These are phyloP conservation scores for Mormyrops boulengeri DNA, from an alignment of 2,797 vertebrate genomes.

Conservation along the genomic window DNA sequence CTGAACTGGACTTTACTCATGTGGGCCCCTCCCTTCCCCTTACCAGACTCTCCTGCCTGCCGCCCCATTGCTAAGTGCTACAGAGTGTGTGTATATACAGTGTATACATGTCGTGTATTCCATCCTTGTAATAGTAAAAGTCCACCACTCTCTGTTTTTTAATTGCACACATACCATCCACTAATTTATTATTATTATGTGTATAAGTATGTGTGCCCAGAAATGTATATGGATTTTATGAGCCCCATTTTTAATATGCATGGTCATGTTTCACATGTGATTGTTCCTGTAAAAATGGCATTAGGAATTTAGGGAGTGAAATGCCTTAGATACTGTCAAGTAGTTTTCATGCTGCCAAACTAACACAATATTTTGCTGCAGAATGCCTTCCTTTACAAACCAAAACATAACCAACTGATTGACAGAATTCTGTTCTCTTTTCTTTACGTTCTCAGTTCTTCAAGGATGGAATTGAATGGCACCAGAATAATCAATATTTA, in stretches of 20 bases:
- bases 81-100: not conserved
- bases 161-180: not conserved
- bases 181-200: not conserved
- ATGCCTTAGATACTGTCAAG: not conserved
- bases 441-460: not conserved
- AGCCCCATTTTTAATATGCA: not conserved
- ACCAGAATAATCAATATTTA: not conserved
- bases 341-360: not conserved
- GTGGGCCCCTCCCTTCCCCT: not conserved
- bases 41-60: not conserved
- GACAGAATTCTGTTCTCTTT: not conserved
- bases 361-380: not conserved
- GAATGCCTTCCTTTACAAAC: not conserved
- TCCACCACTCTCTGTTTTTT: not conserved
- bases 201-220: too few relatives aligned
- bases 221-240: not conserved
- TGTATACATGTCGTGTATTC: not conserved
- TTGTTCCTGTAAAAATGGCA: not conserved
- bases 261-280: slow-evolving; percentile 1
- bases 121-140: not conserved
- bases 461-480: not conserved
- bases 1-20: not conserved
- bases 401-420: not conserved
- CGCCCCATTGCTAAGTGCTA: not conserved
- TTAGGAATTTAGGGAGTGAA: not conserved